Evolutionary conservation across 2,797 vertebrate genomes (phyloP).

Genomic region (Megaceryle alcyon): DNA sequence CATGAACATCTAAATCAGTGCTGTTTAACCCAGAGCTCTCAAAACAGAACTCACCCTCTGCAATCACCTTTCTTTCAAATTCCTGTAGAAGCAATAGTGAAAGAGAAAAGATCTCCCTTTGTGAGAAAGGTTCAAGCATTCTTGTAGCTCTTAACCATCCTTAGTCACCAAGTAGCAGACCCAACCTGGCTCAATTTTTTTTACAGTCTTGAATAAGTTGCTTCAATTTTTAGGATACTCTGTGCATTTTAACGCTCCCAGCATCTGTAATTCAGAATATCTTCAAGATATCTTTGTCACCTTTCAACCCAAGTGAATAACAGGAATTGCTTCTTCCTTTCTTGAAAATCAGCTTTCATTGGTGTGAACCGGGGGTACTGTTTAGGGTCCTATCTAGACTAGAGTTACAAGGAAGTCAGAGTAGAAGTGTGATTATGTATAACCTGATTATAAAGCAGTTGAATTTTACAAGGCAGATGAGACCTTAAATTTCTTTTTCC

Average conservation of each 20-base stretch:
- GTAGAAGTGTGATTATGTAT: not conserved
- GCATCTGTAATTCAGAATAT: not conserved
- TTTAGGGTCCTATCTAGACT: not conserved
- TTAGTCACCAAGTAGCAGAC: not conserved
- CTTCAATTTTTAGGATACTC: not conserved
- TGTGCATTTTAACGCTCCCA: not conserved
- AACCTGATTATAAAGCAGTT: not conserved
- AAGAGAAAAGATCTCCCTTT: not conserved
- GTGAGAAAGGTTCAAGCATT: not conserved
- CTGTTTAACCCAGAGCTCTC: conserved; percentile 39
- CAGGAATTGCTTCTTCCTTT: not conserved
- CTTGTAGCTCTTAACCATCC: not conserved
- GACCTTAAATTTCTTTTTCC: not conserved
- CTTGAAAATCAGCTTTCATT: not conserved
- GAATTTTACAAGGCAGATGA: not conserved
- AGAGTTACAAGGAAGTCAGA: not conserved
- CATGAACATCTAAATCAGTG: conserved; percentile 50
- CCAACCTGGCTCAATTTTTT: not conserved
- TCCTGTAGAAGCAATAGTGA: not conserved
- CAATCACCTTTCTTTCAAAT: conserved; percentile 22
- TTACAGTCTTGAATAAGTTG: not conserved
- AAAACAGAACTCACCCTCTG: not conserved
- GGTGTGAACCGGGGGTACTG: not conserved
- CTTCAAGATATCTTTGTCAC: not conserved
- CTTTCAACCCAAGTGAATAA: not conserved